phyloP scores from a whole-genome alignment of 2,888 invertebrate species.

The Iphiclides podalirius region DNA sequence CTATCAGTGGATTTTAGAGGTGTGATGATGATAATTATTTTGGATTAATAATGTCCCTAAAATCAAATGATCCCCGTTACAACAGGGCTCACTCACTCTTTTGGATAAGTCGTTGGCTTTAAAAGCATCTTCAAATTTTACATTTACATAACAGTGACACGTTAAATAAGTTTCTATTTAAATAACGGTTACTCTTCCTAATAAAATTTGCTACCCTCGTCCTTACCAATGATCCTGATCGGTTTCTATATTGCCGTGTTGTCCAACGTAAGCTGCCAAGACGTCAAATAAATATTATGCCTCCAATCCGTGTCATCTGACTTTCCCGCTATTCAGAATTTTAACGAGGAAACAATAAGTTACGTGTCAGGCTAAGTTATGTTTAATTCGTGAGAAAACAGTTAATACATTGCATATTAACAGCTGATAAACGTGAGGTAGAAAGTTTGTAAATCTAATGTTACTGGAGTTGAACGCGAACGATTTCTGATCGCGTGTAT shows the following conservation, averaged over 20 bases:
- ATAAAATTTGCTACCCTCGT: constrained; percentile 5
- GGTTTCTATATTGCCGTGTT: constrained; percentile 8
- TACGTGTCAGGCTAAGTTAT: constrained; percentile 18
- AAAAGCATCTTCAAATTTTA: too few species aligned
- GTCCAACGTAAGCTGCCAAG: constrained; percentile 14
- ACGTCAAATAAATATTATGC: constrained; percentile 22
- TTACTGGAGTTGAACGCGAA: background rate
- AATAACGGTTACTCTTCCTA: background rate
- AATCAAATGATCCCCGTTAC: too few species aligned
- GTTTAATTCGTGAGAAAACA: constrained; percentile 16
- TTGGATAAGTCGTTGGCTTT: too few species aligned
- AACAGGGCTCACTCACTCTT: too few species aligned
- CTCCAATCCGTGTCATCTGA: constrained; percentile 13
- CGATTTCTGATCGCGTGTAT: constrained; percentile 16
- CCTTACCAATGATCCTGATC: constrained; percentile 1
- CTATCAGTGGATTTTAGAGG: too few species aligned
- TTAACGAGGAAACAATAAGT: constrained; percentile 21
- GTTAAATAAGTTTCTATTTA: constrained; percentile 11
- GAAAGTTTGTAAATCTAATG: constrained; percentile 19
- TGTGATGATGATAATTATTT: too few species aligned
- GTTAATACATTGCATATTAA: constrained; percentile 16
- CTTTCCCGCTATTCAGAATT: constrained; percentile 21
- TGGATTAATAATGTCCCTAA: too few species aligned
- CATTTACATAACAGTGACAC: too few species aligned
- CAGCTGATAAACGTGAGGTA: constrained; percentile 3